Evolutionary conservation across 2,888 invertebrate species (phyloP), one percentile per base, ranked within the genome.

Genomic region (Erebia aethiops): DNA sequence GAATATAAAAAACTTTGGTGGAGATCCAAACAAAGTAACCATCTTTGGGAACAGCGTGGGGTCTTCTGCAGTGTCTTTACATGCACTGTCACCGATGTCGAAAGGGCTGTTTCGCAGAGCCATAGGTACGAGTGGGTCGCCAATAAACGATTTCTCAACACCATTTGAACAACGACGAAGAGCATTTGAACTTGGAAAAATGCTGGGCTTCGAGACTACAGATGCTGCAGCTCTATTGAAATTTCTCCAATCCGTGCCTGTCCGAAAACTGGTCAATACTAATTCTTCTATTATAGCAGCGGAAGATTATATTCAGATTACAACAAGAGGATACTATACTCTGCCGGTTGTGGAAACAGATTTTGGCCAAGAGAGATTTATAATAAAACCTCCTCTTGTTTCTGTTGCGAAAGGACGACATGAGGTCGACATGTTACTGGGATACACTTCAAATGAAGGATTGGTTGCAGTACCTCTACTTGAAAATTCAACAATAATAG

Each of bases 41-140:
- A 10, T 46, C 4, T 11, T 46, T 46, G 89, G 86, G 0, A 82
- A 78, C 46, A 87, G 88, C 56, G 87, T 86, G 49, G 88, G 87
- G 0, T 85, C 75, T 0, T 80, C 75, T 0, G 80, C 82, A 51
- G 81, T 82, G 0, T 74, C 79, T 1, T 83, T 79, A 61, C 88
- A 87, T 51, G 69, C 86, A 10, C 67, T 87, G 14, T 88, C 89
- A 3, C 87, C 88, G 0, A 83, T 88, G 82, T 80, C 84, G 0
- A 84, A 84, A 77, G 85, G 84, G 0, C 79, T 89, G 2, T 88
- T 88, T 60, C 81, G 81, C 46, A 82, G 80, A 75, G 87, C 93
- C 1, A 96, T 97, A 57, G 92, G 95, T 0, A 95, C 96, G 80
- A 96, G 96, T 78, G 96, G 96, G 0, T 94, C 94, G 0, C 92